Conservation (phyloP, 2,113 vertebrate species). For the Salvelinus sp. region DNA sequence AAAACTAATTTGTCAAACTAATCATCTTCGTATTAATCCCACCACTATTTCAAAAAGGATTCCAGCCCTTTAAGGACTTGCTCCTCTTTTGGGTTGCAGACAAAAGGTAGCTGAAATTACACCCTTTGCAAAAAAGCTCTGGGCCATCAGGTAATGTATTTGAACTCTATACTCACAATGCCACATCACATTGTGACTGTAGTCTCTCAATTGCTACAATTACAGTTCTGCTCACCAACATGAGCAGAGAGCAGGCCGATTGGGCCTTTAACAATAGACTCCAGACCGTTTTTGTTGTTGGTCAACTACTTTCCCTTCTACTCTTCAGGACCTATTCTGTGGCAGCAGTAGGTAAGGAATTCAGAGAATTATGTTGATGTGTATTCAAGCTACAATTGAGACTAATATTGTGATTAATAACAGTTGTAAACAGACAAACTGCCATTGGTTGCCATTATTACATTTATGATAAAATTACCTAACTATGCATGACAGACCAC, state of each 20-base stretch:
- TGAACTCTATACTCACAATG: neutral
- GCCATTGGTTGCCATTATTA: too few species aligned
- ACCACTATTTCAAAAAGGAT: neutral
- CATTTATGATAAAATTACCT: too few species aligned
- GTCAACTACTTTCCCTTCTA: constrained; percentile 24
- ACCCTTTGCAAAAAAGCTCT: neutral
- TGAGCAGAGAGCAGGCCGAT: constrained; percentile 12
- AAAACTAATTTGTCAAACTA: too few species aligned
- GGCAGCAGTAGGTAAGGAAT: constrained; percentile 34
- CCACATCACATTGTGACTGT: neutral
- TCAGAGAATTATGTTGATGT: neutral
- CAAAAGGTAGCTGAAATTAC: neutral
- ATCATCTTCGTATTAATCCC: neutral
- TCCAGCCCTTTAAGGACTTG: neutral
- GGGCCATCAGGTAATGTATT: neutral
- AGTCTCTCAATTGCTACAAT: neutral
- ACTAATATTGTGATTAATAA: neutral
- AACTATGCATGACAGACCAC: too few species aligned
- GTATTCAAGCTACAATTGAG: neutral
- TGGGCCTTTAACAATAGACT: neutral
- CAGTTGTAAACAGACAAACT: too few species aligned
- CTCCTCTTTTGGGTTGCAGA: neutral
- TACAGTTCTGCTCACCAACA: constrained; percentile 6
- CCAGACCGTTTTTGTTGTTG: neutral
- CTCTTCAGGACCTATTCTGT: constrained; percentile 12